Evolutionary conservation across 2,888 invertebrate species (phyloP), one percentile per base, ranked within the genome.

Genomic region (Osmoderma eremita): DNA sequence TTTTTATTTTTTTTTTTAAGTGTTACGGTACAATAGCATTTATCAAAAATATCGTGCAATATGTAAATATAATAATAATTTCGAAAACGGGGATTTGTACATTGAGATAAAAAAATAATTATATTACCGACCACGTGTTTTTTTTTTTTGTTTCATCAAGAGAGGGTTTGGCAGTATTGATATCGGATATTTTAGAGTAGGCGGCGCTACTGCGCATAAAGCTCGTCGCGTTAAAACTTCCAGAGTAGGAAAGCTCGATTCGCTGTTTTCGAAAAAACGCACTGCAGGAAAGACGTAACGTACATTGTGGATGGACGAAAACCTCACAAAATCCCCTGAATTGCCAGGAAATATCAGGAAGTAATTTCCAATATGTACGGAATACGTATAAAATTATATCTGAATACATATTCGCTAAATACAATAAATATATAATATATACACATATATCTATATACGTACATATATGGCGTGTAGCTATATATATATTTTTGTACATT

Each of bases 51-150:
- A 30, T 30, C 1, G 30, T 2, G 10, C 6, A 30, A 30, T 30
- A 10, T 30, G 10, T 30, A 30, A 30, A 30, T 30, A 30, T 6
- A 30, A 30, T 6, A 30, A 30, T 30, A 30, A 30, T 30, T 30
- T 30, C 30, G 5, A 53, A 36, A 39, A 53, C 38, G 15, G 17
- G 30, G 30, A 30, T 30, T 53, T 10, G 30, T 53, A 53, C 15
- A 45, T 41, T 30, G 17, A 61, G 45, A 61, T 48, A 58, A 61
- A 61, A 50, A 61, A n/a, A 45, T 67, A 67, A 67, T 67, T 63
- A 51, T 73, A 72, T 77, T 76, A 75, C 63, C 68, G 69, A 74
- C 77, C 80, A 80, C 80, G 80, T 80, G 80, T 73, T 78, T 80
- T 79, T 79, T n/a, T n/a, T 77, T 74, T 67, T 63, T 56, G 50